phyloP scores from a whole-genome alignment of 1,140 invertebrate genomes.

The Cherax quadricarinatus region DNA sequence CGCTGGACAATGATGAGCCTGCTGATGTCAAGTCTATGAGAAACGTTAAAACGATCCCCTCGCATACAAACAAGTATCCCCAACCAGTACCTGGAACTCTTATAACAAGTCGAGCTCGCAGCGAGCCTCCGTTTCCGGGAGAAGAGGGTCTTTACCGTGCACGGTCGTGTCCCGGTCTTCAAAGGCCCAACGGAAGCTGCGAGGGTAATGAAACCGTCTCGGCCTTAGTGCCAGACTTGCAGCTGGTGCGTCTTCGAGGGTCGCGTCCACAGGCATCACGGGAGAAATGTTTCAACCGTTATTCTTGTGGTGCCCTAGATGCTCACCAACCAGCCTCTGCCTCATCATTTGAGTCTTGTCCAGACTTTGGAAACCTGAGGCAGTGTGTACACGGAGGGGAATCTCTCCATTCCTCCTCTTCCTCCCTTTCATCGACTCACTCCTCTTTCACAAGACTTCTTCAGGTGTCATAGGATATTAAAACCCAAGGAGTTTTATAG shows the following conservation, averaged over 20 bases:
- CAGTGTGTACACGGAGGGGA: slow-evolving; percentile 59
- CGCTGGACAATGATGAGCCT: slow-evolving; percentile 28
- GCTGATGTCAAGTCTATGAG: not conserved
- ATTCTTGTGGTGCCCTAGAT: slow-evolving; percentile 63
- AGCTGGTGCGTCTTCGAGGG: slow-evolving; percentile 58
- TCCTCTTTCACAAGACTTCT: slow-evolving; percentile 66
- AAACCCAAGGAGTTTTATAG: not conserved
- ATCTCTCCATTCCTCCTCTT: slow-evolving; percentile 63
- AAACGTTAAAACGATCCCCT: not conserved
- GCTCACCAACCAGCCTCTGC: slow-evolving; percentile 11
- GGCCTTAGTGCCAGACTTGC: slow-evolving; percentile 45
- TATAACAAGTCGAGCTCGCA: slow-evolving; percentile 41
- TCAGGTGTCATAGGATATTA: slow-evolving; percentile 50
- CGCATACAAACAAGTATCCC: not conserved
- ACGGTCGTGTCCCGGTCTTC: slow-evolving; percentile 59
- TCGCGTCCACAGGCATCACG: slow-evolving; percentile 37
- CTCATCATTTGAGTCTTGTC: slow-evolving; percentile 61
- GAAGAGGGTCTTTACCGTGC: slow-evolving; percentile 65
- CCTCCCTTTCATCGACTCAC: slow-evolving; percentile 65
- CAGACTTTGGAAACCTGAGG: slow-evolving; percentile 61
- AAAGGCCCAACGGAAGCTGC: slow-evolving; percentile 12
- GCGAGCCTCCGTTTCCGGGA: slow-evolving; percentile 53
- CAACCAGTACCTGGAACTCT: not conserved
- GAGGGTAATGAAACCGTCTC: slow-evolving; percentile 45
- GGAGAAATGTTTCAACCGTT: slow-evolving; percentile 48